Conservation (phyloP, 2,113 vertebrate species). For the Oreotrochilus melanogaster region DNA sequence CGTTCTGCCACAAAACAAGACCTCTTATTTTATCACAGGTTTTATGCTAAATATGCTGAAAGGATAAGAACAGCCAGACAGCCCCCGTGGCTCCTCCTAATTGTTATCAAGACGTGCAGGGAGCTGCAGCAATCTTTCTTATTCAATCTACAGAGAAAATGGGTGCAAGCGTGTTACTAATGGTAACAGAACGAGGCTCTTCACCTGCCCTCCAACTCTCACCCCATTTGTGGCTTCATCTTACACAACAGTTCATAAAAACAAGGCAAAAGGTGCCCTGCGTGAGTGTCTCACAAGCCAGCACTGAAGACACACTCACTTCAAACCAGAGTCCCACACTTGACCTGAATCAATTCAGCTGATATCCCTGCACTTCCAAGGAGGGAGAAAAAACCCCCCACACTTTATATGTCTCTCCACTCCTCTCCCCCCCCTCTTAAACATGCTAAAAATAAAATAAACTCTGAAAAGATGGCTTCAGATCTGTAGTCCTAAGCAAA, state of each 20-base stretch:
- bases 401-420: neutral
- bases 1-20: neutral
- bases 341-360: conserved; percentile 30
- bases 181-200: conserved; percentile 50
- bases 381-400: neutral
- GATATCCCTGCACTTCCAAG: neutral
- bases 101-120: neutral
- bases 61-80: neutral
- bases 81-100: neutral
- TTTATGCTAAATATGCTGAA: conserved; percentile 5
- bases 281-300: neutral
- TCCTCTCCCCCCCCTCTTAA: neutral
- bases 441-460: neutral
- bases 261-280: neutral
- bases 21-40: neutral
- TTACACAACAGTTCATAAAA: conserved; percentile 3
- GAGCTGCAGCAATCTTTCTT: neutral
- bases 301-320: neutral
- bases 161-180: conserved; percentile 37
- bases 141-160: conserved; percentile 24
- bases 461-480: neutral
- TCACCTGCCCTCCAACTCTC: conserved; percentile 56
- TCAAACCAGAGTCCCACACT: neutral
- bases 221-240: conserved; percentile 14
- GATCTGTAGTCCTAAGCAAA: neutral